phyloP scores from a whole-genome alignment of 2,888 invertebrate genomes.

The Patella caerulea region DNA sequence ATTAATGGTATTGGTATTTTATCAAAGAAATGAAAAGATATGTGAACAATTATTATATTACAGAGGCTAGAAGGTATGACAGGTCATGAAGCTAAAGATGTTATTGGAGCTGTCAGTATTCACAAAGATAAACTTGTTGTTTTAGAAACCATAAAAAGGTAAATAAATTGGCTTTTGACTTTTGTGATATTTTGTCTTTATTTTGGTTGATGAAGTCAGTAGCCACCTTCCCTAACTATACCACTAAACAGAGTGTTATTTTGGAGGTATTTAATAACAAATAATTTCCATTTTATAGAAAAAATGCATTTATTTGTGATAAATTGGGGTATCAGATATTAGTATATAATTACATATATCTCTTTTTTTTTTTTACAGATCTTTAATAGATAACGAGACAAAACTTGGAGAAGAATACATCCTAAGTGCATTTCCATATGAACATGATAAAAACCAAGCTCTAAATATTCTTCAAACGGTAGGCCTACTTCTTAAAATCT shows the following conservation, averaged over 20 bases:
- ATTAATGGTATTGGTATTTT: background rate
- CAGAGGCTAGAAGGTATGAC: conserved; percentile 70
- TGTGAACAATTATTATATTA: conserved; percentile 20
- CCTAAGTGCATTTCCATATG: conserved; percentile 67
- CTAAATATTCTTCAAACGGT: conserved; percentile 63
- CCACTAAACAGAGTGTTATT: too few relatives aligned
- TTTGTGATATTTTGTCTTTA: background rate
- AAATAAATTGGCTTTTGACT: conserved; percentile 5
- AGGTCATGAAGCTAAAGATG: conserved; percentile 67
- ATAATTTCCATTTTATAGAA: too few relatives aligned
- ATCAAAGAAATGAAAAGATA: conserved; percentile 2
- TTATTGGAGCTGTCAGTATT: conserved; percentile 65
- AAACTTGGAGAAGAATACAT: conserved; percentile 69
- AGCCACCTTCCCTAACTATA: too few relatives aligned
- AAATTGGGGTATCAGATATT: background rate
- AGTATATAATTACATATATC: background rate
- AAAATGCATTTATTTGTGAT: too few relatives aligned
- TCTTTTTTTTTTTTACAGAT: conserved; percentile 48
- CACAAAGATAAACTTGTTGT: conserved; percentile 69
- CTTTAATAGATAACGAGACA: conserved; percentile 64
- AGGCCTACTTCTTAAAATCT: conserved; percentile 33
- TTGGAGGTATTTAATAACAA: too few relatives aligned
- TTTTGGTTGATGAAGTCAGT: too few relatives aligned
- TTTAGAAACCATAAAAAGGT: conserved; percentile 70
- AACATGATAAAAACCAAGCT: conserved; percentile 66